Evolutionary conservation across 1,140 invertebrate species (phyloP).

Genomic region (Cydia strobilella): DNA sequence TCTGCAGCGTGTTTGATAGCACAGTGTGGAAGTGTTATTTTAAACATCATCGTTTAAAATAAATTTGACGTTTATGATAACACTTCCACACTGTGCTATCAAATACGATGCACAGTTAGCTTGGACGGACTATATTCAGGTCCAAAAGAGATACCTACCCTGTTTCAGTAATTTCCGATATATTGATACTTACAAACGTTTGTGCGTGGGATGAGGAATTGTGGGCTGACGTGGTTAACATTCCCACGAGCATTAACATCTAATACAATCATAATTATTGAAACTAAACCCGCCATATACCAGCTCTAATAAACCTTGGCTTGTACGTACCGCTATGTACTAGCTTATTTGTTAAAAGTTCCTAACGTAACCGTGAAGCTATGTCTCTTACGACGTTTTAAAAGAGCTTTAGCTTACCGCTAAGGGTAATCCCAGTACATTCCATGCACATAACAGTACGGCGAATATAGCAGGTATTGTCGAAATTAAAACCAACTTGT

Average conservation of each 20-base stretch:
- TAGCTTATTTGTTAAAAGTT: background rate
- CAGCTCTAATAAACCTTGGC: background rate
- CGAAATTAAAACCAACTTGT: background rate
- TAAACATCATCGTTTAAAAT: too few species aligned
- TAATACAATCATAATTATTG: background rate
- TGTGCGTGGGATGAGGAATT: too few species aligned
- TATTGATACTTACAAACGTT: too few species aligned
- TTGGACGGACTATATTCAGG: too few species aligned
- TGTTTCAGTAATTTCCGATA: too few species aligned
- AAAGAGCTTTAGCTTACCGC: background rate
- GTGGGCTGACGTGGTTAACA: background rate
- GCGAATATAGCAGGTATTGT: background rate
- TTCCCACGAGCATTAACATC: background rate
- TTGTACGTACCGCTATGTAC: background rate
- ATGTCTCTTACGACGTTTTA: background rate
- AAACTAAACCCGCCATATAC: conserved; percentile 7
- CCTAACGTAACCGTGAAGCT: background rate
- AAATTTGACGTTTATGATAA: too few species aligned
- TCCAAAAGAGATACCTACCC: too few species aligned
- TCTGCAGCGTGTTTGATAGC: too few species aligned
- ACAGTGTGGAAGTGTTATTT: too few species aligned
- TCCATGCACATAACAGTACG: background rate
- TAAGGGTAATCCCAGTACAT: conserved; percentile 8
- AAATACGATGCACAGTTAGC: too few species aligned
- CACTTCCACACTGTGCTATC: too few species aligned